phyloP scores from a whole-genome alignment of 2,797 vertebrate genomes.

The Macropodus opercularis region DNA sequence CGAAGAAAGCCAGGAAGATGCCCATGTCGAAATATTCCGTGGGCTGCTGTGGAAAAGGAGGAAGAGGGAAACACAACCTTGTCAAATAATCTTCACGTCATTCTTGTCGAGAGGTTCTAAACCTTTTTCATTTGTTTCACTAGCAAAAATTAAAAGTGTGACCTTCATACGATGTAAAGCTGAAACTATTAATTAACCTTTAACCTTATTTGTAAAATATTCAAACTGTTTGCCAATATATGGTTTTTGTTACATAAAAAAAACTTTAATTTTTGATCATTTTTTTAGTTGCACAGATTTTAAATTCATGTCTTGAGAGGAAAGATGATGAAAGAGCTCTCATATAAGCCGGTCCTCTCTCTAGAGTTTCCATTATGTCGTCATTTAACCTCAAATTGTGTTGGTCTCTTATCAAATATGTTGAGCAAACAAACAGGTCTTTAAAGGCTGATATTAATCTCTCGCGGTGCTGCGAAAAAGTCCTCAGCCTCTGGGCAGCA shows the following conservation, averaged over 20 bases:
- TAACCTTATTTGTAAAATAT: background rate
- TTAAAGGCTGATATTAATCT: constrained; percentile 72
- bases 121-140: background rate
- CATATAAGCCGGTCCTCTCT: constrained; percentile 38
- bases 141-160: background rate
- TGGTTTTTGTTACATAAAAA: background rate
- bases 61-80: constrained; percentile 23
- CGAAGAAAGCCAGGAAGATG: constrained; percentile 98
- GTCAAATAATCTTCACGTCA: constrained; percentile 36
- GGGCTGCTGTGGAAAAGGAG: constrained; percentile 86
- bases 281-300: background rate
- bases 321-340: background rate
- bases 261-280: no score
- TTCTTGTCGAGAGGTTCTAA: background rate
- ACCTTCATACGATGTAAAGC: background rate
- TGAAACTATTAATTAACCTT: background rate
- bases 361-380: constrained; percentile 59
- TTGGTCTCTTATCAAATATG: constrained; percentile 70
- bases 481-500: constrained; percentile 50
- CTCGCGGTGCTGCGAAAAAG: constrained; percentile 39
- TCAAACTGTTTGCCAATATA: background rate
- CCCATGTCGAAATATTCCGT: constrained; percentile 99
- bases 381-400: constrained; percentile 66
- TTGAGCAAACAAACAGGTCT: constrained; percentile 71
- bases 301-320: background rate